These are phyloP conservation scores for Pristionchus pacificus DNA, from an alignment of 1,140 invertebrate genomes.

Conservation along the genomic window DNA sequence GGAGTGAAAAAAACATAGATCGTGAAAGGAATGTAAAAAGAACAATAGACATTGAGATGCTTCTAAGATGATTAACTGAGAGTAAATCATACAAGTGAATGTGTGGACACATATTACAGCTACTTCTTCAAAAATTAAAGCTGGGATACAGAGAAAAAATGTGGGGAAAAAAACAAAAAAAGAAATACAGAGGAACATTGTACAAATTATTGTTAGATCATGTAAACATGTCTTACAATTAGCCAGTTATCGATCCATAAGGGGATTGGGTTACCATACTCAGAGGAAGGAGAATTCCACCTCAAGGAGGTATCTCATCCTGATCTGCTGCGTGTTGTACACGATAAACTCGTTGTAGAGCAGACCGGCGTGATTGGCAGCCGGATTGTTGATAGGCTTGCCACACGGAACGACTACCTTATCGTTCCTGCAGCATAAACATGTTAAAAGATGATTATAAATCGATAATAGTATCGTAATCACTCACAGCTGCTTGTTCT, in stretches of 20 bases:
- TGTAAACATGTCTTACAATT: too few relatives aligned
- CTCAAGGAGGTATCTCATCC: constrained; percentile 59
- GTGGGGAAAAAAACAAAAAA: too few relatives aligned
- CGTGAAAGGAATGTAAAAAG: too few relatives aligned
- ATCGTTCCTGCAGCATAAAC: constrained; percentile 45
- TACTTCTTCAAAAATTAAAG: too few relatives aligned
- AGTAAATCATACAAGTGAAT: too few relatives aligned
- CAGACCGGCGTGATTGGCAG: constrained; percentile 56
- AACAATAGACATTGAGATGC: too few relatives aligned
- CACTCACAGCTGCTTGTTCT: constrained; percentile 46
- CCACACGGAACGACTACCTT: constrained; percentile 59
- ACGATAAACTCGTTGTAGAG: constrained; percentile 62
- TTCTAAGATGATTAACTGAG: too few relatives aligned
- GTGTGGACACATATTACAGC: too few relatives aligned
- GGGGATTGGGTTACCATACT: not conserved
- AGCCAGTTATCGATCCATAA: not conserved
- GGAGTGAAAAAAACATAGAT: too few relatives aligned
- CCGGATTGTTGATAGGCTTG: constrained; percentile 45
- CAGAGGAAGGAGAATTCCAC: constrained; percentile 48
- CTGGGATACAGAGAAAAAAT: too few relatives aligned
- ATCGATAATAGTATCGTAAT: not conserved
- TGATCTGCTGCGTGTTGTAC: constrained; percentile 59
- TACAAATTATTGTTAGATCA: too few relatives aligned
- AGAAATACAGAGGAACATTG: too few relatives aligned
- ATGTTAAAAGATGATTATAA: not conserved